These are phyloP conservation scores for Drosophila ananassae DNA, from an alignment of 1,140 invertebrate genomes.

Conservation along the genomic window DNA sequence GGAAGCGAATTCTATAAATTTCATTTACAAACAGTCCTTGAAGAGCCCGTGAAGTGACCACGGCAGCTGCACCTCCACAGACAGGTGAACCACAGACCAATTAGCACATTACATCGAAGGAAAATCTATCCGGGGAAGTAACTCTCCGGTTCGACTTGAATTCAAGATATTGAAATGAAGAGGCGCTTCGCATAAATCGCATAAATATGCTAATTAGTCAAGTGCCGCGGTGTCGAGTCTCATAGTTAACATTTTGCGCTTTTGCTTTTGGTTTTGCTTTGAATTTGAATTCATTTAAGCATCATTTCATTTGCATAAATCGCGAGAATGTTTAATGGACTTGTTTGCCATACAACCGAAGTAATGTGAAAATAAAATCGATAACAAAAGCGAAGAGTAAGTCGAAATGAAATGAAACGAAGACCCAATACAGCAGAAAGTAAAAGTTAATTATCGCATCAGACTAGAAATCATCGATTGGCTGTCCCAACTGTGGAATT, in stretches of 20 bases:
- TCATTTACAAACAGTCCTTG: conserved; percentile 80
- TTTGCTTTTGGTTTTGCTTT: conserved; percentile 57
- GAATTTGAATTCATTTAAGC: conserved; percentile 66
- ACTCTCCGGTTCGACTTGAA: conserved; percentile 1
- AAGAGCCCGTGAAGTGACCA: conserved; percentile 15
- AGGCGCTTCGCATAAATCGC: conserved; percentile 76
- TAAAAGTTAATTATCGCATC: conserved; percentile 61
- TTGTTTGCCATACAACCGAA: conserved; percentile 41
- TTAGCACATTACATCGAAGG: conserved; percentile 66
- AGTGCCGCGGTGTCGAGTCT: conserved; percentile 21
- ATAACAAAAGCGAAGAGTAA: conserved; percentile 13
- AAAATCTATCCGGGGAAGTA: conserved; percentile 28
- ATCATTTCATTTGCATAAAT: conserved; percentile 67
- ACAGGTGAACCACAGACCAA: conserved; percentile 68
- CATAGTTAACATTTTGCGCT: conserved; percentile 54
- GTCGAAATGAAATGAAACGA: conserved; percentile 3
- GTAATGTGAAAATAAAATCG: conserved; percentile 27
- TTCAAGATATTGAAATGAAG: conserved; percentile 59
- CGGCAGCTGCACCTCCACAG: conserved; percentile 45
- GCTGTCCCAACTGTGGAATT: conserved; percentile 31
- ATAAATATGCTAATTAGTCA: conserved; percentile 75
- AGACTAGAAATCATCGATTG: conserved; percentile 44
- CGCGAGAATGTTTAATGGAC: conserved; percentile 51
- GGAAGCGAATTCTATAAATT: conserved; percentile 72
- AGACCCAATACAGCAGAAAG: conserved; percentile 24